Conservation (phyloP, 2,113 vertebrate species). For the Carlito syrichta region DNA sequence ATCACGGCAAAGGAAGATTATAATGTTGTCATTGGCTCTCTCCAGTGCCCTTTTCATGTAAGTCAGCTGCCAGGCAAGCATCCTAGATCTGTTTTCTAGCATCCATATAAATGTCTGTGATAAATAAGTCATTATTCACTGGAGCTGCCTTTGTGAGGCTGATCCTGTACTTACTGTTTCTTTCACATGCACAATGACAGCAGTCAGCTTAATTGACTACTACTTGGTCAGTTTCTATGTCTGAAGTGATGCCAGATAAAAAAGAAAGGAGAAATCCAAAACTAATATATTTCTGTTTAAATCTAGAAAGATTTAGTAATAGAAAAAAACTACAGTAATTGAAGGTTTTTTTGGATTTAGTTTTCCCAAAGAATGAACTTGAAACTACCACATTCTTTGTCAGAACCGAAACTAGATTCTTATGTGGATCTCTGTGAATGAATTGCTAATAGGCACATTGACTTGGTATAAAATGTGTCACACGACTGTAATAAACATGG, state of each 20-base stretch:
- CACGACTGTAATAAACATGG: background rate
- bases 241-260: slow-evolving; percentile 13
- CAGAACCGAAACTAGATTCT: background rate
- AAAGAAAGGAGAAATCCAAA: slow-evolving; percentile 41
- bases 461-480: background rate
- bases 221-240: slow-evolving; percentile 46
- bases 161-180: background rate
- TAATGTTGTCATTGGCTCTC: slow-evolving; percentile 25
- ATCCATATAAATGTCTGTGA: slow-evolving; percentile 23
- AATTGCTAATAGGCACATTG: background rate
- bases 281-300: background rate
- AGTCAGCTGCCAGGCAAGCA: slow-evolving; percentile 34
- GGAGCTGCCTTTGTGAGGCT: slow-evolving; percentile 40
- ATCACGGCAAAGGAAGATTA: background rate
- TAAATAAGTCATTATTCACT: slow-evolving; percentile 48
- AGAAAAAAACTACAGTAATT: background rate
- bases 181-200: background rate
- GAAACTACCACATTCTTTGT: background rate
- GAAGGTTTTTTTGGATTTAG: background rate
- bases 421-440: background rate
- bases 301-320: background rate
- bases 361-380: background rate
- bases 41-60: slow-evolving; percentile 46
- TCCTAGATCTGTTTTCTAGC: slow-evolving; percentile 39
- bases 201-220: slow-evolving; percentile 47